A percentile compares a stretch with the other conserved stretches of the same genome.
phyloP scores from a whole-genome alignment of 2,888 invertebrate species.

The Bombyx huttoni region DNA sequence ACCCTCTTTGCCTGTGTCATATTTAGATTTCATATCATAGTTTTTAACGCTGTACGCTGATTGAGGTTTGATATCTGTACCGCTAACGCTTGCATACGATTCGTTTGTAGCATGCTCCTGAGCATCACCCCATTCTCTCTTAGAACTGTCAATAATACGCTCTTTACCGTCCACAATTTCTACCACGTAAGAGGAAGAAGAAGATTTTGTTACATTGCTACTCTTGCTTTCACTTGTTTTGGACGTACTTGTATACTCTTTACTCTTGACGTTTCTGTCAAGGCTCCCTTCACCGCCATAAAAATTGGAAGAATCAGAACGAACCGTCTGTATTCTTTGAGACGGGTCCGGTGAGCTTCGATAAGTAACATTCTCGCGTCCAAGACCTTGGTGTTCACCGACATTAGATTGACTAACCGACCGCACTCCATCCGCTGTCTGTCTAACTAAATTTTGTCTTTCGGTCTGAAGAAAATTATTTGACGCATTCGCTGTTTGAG shows the following conservation, averaged over 20 bases:
- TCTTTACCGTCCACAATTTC: constrained; percentile 78
- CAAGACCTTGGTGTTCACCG: not conserved
- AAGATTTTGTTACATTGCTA: constrained; percentile 71
- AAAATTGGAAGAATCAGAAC: constrained; percentile 47
- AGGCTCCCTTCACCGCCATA: constrained; percentile 49
- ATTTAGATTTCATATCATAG: constrained; percentile 67
- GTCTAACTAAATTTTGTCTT: constrained; percentile 43
- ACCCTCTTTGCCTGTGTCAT: constrained; percentile 71
- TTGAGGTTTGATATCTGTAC: constrained; percentile 72
- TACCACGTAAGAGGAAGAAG: constrained; percentile 76
- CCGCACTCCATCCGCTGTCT: constrained; percentile 22
- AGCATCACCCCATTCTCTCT: constrained; percentile 71
- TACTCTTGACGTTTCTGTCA: constrained; percentile 40
- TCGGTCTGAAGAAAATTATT: constrained; percentile 58
- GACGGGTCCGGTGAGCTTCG: constrained; percentile 35
- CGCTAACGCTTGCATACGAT: constrained; percentile 64
- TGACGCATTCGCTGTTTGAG: constrained; percentile 48
- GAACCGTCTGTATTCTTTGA: constrained; percentile 32
- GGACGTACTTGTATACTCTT: constrained; percentile 48
- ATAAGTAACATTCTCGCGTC: constrained; percentile 38
- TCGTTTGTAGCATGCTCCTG: constrained; percentile 62
- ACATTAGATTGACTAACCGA: constrained; percentile 4
- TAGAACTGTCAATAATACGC: constrained; percentile 71
- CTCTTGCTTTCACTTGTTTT: constrained; percentile 66
- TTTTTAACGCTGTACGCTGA: constrained; percentile 65